Conservation (phyloP, 1,140 invertebrate genomes). For the Geopemphigus sp. region DNA sequence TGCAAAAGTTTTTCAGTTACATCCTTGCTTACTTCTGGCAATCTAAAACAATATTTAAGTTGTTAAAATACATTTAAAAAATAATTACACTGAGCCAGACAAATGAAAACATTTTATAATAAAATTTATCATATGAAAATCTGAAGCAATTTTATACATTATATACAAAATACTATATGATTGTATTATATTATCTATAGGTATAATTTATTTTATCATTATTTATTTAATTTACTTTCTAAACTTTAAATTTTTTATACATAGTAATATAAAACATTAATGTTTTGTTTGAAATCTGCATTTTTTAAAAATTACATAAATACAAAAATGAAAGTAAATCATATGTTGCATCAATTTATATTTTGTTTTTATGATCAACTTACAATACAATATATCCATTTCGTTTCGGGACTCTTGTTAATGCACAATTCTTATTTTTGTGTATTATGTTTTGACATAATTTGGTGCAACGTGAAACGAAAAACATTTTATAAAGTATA, state of each 20-base stretch:
- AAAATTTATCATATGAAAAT: no score
- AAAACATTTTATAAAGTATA: slow-evolving; percentile 23
- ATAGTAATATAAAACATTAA: no score
- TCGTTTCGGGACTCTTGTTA: slow-evolving; percentile 50
- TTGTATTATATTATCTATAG: no score
- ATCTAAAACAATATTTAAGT: slow-evolving; percentile 61
- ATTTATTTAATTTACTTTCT: no score
- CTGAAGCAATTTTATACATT: no score
- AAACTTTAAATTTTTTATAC: no score
- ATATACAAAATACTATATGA: no score
- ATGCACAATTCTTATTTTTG: slow-evolving; percentile 27
- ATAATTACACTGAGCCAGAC: background rate
- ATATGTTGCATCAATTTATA: background rate
- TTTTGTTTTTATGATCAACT: slow-evolving; percentile 51
- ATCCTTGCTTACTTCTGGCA: slow-evolving; percentile 87
- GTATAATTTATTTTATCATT: no score
- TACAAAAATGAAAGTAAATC: background rate
- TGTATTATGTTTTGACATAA: slow-evolving; percentile 30
- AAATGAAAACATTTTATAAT: background rate
- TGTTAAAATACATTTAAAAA: background rate
- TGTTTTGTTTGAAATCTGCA: no score
- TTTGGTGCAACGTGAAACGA: slow-evolving; percentile 32
- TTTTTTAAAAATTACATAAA: no score
- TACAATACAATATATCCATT: slow-evolving; percentile 60
- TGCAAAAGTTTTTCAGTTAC: slow-evolving; percentile 70